Base-by-base conservation (phyloP, 1,140 invertebrate species). In the Coptotermes formosanus region DNA sequence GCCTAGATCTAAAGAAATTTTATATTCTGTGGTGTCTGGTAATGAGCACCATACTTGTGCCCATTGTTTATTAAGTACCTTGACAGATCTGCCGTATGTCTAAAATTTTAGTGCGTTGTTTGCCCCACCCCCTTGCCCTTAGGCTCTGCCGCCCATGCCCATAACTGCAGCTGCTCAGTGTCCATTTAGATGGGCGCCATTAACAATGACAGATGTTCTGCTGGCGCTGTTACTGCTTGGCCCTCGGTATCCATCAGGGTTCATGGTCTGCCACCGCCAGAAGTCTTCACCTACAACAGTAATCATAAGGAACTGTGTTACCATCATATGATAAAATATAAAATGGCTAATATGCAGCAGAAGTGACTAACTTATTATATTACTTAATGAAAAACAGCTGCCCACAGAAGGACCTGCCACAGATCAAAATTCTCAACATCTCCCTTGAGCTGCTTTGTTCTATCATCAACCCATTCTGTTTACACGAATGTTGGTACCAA, bases 231-330 rank as follows among this genome's bases (percentile, higher is more conserved):
- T 55, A 16, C 30, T 82, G 45, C 44, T 48, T 16, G 55, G 59
- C 11, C 83, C 83, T 59, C 86, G 86, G 48, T 87, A 98, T 12
- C 98, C 97, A 87, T 96, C 94, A 16, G 97, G 97, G 92, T 98
- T 97, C 84, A 92, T 93, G 86, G 94, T 94, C 91, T 98, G 97
- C 97, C 97, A 99, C 82, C 93, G 94, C 97, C 97, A 99, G 9
- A 96, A 95, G 90, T 99, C 97, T 88, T 91, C 91, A 92, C 94
- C 94, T 95, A 88, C 52, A 86, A 88, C 38, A 82, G n/a, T 44
- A 0, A 82, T 43, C 16, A 44, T 82, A 16, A 48, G 38, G 38
- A 38, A 38, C 38, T 38, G n/a, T 48, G 45, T 48, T 48, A 12
- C 45, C 2, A 48, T 48, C 45, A 48, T 3, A 16, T 12, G 45